Conservation (phyloP, 92 coral and sea anemone species). For the Actinernus sp. region DNA sequence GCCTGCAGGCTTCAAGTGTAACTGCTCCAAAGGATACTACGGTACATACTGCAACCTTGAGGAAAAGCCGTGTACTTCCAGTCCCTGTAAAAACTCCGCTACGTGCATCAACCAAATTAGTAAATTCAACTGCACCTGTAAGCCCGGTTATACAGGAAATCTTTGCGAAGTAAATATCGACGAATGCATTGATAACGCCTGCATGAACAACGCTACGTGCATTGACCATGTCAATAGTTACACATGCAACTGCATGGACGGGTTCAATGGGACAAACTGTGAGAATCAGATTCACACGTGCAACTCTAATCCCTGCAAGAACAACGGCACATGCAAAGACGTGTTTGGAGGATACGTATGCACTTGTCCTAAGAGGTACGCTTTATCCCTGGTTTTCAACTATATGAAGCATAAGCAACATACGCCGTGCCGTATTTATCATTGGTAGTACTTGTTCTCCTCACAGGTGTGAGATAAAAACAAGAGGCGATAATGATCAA, state of each 20-base stretch:
- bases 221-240: conserved; percentile 47
- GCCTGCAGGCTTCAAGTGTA: conserved; percentile 42
- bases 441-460: too few relatives aligned
- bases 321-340: conserved; percentile 63
- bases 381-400: background rate
- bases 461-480: too few relatives aligned
- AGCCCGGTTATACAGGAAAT: conserved; percentile 56
- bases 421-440: too few relatives aligned
- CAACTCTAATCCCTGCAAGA: conserved; percentile 42
- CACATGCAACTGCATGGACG: conserved; percentile 54
- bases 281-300: conserved; percentile 61
- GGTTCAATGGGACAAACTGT: conserved; percentile 68
- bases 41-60: conserved; percentile 56
- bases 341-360: conserved; percentile 64
- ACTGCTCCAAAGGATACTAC: conserved; percentile 44
- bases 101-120: conserved; percentile 44
- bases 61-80: conserved; percentile 40
- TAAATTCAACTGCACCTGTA: conserved; percentile 52
- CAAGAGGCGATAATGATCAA: background rate
- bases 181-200: conserved; percentile 55
- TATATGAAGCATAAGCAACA: too few relatives aligned
- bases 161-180: conserved; percentile 53
- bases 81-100: conserved; percentile 59
- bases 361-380: conserved; percentile 33
- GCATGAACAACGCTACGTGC: conserved; percentile 74